Conservation (phyloP, 2,797 vertebrate genomes). For the Parotocinclus haroldoi region DNA sequence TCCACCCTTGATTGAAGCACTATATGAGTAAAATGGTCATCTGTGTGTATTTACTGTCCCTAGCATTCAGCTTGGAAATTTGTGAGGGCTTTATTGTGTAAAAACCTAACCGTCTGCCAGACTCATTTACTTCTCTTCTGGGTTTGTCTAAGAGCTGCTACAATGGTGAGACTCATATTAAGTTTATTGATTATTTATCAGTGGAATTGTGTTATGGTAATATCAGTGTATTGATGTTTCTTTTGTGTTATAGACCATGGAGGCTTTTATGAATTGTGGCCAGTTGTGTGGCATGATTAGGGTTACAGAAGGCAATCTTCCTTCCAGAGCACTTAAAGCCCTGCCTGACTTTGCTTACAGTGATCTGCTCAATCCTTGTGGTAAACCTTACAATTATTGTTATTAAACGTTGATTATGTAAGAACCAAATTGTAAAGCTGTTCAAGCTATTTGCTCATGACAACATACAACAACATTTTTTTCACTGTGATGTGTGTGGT, state of each 20-base stretch:
- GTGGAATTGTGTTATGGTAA: background rate
- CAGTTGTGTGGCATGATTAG: constrained; percentile 26
- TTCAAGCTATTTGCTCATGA: too few relatives aligned
- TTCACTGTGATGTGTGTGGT: background rate
- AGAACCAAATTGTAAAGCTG: too few relatives aligned
- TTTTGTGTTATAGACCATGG: constrained; percentile 40
- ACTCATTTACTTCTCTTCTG: constrained; percentile 65
- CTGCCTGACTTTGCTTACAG: constrained; percentile 52
- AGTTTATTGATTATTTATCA: background rate
- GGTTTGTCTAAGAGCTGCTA: constrained; percentile 76
- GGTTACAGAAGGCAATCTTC: constrained; percentile 19
- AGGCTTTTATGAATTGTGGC: constrained; percentile 28
- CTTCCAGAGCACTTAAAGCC: constrained; percentile 17
- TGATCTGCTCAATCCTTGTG: constrained; percentile 53
- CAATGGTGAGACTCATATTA: constrained; percentile 65
- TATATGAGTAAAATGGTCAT: background rate
- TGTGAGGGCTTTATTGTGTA: constrained; percentile 25
- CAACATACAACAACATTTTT: too few relatives aligned
- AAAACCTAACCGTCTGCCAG: constrained; percentile 45
- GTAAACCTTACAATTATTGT: constrained; percentile 30
- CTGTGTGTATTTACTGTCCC: constrained; percentile 10
- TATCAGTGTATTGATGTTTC: background rate
- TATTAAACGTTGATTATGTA: too few relatives aligned
- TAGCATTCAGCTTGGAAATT: constrained; percentile 34
- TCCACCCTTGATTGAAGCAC: too few relatives aligned